phyloP scores from a whole-genome alignment of 2,113 vertebrate genomes.

The Hucho hucho region DNA sequence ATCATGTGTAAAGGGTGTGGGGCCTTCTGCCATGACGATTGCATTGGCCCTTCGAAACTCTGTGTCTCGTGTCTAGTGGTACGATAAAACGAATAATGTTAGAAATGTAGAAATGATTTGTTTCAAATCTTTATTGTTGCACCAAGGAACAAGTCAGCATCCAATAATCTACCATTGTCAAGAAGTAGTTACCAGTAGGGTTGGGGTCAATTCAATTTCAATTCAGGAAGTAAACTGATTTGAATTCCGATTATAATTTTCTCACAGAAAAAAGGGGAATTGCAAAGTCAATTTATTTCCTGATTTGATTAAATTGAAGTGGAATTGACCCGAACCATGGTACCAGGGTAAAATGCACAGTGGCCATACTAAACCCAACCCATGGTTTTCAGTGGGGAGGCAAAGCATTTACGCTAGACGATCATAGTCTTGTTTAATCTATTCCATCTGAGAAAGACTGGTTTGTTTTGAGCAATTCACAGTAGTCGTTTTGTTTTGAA shows the following conservation, averaged over 20 bases:
- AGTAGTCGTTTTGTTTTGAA: slow-evolving; percentile 52
- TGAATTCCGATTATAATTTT: too few species aligned
- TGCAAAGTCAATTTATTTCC: too few species aligned
- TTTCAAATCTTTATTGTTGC: slow-evolving; percentile 16
- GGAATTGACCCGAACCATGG: too few species aligned
- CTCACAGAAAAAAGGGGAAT: too few species aligned
- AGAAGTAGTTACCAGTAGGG: background rate
- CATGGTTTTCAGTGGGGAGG: slow-evolving; percentile 24
- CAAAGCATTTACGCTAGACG: slow-evolving; percentile 62
- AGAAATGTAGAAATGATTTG: too few species aligned
- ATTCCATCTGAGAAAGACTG: slow-evolving; percentile 25
- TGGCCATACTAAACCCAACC: too few species aligned
- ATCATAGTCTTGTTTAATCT: slow-evolving; percentile 25
- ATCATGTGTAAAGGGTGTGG: slow-evolving; percentile 98
- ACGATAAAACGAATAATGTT: slow-evolving; percentile 70
- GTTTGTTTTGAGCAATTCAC: slow-evolving; percentile 51
- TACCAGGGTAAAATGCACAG: too few species aligned
- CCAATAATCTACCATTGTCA: slow-evolving; percentile 21
- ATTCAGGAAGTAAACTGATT: too few species aligned
- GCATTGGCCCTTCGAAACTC: slow-evolving; percentile 96
- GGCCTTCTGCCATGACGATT: slow-evolving; percentile 97
- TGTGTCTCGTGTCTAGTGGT: slow-evolving; percentile 97
- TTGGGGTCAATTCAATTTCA: too few species aligned
- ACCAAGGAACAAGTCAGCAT: slow-evolving; percentile 15
- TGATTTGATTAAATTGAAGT: too few species aligned